phyloP scores from a whole-genome alignment of 2,888 invertebrate species.

The Crepidodera aurea region DNA sequence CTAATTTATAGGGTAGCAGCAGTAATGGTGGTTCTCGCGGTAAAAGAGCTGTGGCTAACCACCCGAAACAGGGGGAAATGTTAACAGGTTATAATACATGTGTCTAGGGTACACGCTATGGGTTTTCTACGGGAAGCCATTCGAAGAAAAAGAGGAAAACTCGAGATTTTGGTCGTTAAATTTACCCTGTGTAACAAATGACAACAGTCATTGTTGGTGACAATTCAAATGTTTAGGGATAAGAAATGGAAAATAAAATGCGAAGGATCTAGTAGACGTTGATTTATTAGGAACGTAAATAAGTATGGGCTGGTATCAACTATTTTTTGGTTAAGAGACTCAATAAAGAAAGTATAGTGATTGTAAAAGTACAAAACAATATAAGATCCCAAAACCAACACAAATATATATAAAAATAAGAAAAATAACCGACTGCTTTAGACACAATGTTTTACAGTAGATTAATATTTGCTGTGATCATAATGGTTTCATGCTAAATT shows the following conservation, averaged over 20 bases:
- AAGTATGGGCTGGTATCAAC: no score
- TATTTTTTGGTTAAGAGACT: no score
- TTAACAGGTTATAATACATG: slow-evolving; percentile 36
- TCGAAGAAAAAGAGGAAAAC: slow-evolving; percentile 19
- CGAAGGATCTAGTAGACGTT: neutral
- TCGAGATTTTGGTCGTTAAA: slow-evolving; percentile 17
- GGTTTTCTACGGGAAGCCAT: slow-evolving; percentile 7
- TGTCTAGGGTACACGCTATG: slow-evolving; percentile 18
- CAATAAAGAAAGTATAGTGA: no score
- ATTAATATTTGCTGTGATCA: neutral
- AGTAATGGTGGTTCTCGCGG: slow-evolving; percentile 4
- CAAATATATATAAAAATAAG: no score
- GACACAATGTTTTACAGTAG: no score
- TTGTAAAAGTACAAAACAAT: no score
- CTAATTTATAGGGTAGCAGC: neutral
- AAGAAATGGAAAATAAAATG: neutral
- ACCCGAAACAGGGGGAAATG: slow-evolving; percentile 31
- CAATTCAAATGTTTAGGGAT: neutral
- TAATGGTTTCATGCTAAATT: slow-evolving; percentile 12
- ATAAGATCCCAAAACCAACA: no score
- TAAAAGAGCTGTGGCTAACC: slow-evolving; percentile 33
- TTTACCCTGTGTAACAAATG: neutral
- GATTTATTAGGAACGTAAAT: neutral
- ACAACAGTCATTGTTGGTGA: neutral
- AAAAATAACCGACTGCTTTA: no score